Conservation (phyloP, 37 sponge, comb jelly and placozoan species). For the Oscarella lobularis region DNA sequence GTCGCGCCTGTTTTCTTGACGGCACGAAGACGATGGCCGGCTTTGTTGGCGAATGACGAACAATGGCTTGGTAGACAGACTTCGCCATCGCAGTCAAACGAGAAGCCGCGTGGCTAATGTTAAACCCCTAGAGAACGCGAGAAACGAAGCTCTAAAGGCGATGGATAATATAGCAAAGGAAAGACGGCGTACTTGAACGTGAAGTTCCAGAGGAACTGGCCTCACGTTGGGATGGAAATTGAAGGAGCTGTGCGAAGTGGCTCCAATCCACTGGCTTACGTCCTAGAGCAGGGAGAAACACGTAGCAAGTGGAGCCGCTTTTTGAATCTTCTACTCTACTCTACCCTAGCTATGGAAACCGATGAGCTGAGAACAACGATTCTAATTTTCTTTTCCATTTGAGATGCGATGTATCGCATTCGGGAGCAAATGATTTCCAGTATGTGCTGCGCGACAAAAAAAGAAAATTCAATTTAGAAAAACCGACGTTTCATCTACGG, state of each 20-base stretch:
- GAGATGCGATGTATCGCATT: conserved; percentile 94
- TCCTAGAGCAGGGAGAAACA: conserved; percentile 34
- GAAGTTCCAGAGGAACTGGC: conserved; percentile 95
- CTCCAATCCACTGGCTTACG: conserved; percentile 95
- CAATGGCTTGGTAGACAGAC: conserved; percentile 87
- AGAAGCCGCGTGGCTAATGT: conserved; percentile 82
- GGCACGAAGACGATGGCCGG: conserved; percentile 96
- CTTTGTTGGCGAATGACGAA: conserved; percentile 61
- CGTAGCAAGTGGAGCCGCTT: no score
- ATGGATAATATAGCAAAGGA: background rate
- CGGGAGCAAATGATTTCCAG: conserved; percentile 92
- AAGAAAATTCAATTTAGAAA: background rate
- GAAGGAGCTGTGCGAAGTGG: conserved; percentile 61
- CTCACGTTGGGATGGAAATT: conserved; percentile 90
- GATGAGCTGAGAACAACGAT: conserved; percentile 89
- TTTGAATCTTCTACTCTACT: no score
- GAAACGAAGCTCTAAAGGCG: background rate
- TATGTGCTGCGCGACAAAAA: conserved; percentile 34
- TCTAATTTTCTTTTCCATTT: conserved; percentile 80
- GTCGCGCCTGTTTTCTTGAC: conserved; percentile 84
- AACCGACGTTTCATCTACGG: background rate
- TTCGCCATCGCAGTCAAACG: conserved; percentile 96
- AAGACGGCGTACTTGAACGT: conserved; percentile 51
- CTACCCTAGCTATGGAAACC: conserved; percentile 85
- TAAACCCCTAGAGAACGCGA: conserved; percentile 49